Percentiles rank a stretch among this genome's conserved stretches.
Conservation (phyloP, 2,113 vertebrate genomes). For the Dasypus novemcinctus region DNA sequence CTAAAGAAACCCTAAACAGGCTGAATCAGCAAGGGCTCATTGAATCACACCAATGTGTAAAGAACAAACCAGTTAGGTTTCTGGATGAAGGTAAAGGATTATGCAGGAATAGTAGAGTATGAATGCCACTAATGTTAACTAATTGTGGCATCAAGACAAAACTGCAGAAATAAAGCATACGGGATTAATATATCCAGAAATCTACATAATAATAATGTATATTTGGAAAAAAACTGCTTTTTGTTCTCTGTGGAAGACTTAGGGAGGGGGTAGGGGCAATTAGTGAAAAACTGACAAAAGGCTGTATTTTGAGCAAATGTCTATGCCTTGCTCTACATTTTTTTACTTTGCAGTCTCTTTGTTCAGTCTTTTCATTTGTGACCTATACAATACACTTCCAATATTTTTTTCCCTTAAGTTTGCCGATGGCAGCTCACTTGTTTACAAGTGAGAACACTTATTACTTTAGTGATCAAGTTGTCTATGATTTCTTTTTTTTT, state of each 20-base stretch:
- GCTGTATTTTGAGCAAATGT: background rate
- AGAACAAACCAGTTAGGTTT: background rate
- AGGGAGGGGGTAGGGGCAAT: background rate
- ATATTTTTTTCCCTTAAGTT: background rate
- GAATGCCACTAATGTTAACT: too few species aligned
- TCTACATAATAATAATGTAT: background rate
- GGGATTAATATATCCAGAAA: background rate
- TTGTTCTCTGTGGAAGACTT: background rate
- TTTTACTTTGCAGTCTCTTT: background rate
- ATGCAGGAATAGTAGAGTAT: too few species aligned
- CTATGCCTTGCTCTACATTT: background rate
- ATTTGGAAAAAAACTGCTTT: background rate
- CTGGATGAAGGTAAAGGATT: background rate
- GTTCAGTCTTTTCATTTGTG: background rate
- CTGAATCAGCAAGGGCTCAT: background rate
- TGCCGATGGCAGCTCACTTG: background rate
- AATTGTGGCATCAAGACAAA: background rate
- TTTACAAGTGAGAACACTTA: background rate
- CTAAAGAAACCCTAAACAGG: background rate
- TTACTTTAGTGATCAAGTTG: background rate
- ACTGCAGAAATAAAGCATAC: background rate
- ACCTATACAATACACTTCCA: background rate
- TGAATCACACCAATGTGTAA: background rate
- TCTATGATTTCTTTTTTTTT: too few species aligned
- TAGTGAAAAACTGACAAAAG: background rate